Base-by-base conservation (phyloP, 2,888 invertebrate species). In the Hecatera dysodea region DNA sequence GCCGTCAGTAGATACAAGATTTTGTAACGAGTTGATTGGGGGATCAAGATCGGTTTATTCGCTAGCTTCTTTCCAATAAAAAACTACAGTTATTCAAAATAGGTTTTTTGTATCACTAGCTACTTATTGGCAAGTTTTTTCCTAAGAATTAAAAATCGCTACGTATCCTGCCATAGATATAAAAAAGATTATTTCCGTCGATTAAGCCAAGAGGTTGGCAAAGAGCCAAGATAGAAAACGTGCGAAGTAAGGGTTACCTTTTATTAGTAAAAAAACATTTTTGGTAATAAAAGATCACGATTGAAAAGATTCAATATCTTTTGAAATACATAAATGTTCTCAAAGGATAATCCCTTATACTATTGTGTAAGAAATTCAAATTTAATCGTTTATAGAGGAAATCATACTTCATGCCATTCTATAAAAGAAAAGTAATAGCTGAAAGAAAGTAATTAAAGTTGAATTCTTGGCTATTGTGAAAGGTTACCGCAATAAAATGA, bases 131-230 rank as follows among this genome's bases (percentile, higher is more conserved):
- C 48, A 22, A 12, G 11, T 48, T 22, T 48, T 6, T 48, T 9
- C 29, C 9, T 6, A 7, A 55, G 2, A n/a, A 55, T 55, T 55
- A 55, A 57, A 22, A 39, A 39, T 24, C 36, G 9, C 33, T 27
- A 17, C 56, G 11, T 55, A 56, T n/a, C 2, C 27, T 12, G 56
- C 6, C 17, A 22, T 7, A 7, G 22, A 33, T 19, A 27, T 12
- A 8, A 27, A 65, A 67, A 33, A 33, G 44, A 44, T 65, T 44
- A 1, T 33, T 33, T 33, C 29, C 9, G 0, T 48, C 65, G 36
- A 27, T 67, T 36, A 65, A n/a, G 36, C 17, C 19, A 48, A 67
- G 36, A 66, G 24, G 27, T 67, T 67, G 48, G 19, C 19, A 39
- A 36, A 36, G 15, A 48, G 27, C 17, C 29, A 50, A 29, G 29